Evolutionary conservation across 2,888 invertebrate genomes (phyloP).

Genomic region (Oligia strigilis): DNA sequence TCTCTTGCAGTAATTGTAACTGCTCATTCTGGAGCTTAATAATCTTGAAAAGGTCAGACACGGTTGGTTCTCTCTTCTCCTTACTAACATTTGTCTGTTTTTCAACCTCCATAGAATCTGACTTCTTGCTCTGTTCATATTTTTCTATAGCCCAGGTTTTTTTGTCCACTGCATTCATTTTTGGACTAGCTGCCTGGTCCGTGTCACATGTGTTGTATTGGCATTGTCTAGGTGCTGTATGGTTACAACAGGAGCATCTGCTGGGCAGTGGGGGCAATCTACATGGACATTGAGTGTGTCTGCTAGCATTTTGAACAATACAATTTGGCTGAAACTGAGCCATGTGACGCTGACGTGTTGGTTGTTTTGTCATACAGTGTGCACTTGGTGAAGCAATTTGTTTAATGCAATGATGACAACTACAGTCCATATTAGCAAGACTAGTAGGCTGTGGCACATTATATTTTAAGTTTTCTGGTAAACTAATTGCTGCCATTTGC

Average conservation of each 20-base stretch:
- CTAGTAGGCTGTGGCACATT: constrained; percentile 24
- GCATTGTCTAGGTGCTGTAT: constrained; percentile 41
- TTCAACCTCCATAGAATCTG: constrained; percentile 76
- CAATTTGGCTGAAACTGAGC: constrained; percentile 16
- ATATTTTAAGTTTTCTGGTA: constrained; percentile 36
- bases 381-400: constrained; percentile 37
- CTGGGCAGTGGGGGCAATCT: constrained; percentile 53
- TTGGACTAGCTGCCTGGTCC: constrained; percentile 48
- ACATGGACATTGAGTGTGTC: constrained; percentile 58
- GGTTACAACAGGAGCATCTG: constrained; percentile 64
- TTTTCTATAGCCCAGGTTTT: constrained; percentile 83
- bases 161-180: constrained; percentile 79
- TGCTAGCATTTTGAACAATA: constrained; percentile 39
- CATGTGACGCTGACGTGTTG: constrained; percentile 7
- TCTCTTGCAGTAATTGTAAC: constrained; percentile 91
- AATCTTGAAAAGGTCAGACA: constrained; percentile 91
- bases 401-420: constrained; percentile 79
- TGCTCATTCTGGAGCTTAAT: constrained; percentile 93
- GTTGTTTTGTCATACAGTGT: constrained; percentile 1
- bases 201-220: constrained; percentile 60
- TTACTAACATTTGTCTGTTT: constrained; percentile 77
- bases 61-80: constrained; percentile 89
- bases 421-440: constrained; percentile 69
- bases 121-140: constrained; percentile 78
- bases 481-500: constrained; percentile 52